Percentiles rank a stretch among this genome's conserved stretches.
phyloP scores from a whole-genome alignment of 2,113 vertebrate genomes.

The Esox niger region DNA sequence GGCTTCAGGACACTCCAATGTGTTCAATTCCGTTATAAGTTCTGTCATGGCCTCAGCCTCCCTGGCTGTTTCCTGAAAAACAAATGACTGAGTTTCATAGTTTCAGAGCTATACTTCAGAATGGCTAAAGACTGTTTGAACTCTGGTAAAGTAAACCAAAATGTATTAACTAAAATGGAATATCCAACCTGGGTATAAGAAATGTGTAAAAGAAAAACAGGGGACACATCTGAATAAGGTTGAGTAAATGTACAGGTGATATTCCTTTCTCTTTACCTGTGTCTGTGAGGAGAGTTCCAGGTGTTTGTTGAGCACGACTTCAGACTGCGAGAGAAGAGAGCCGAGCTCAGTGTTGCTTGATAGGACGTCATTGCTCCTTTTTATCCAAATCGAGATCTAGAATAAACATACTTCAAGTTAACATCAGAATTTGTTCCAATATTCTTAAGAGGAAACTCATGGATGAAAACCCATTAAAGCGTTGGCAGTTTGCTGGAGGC shows the following conservation, averaged over 20 bases:
- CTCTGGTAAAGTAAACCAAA: too few species aligned
- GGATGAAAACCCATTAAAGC: conserved; percentile 9
- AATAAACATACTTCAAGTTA: neutral
- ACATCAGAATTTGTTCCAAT: neutral
- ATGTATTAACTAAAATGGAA: too few species aligned
- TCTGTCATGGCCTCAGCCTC: conserved; percentile 70
- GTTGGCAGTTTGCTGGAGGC: neutral
- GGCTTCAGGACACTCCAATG: conserved; percentile 56
- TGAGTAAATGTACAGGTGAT: too few species aligned
- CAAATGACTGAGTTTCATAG: neutral
- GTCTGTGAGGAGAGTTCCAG: conserved; percentile 72
- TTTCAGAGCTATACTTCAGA: neutral
- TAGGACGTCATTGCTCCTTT: conserved; percentile 62
- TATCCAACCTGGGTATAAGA: too few species aligned
- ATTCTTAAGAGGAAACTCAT: neutral
- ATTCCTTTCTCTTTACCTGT: conserved; percentile 64
- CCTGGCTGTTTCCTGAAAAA: conserved; percentile 67
- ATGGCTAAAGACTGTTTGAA: neutral
- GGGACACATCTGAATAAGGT: too few species aligned
- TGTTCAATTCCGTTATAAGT: conserved; percentile 71
- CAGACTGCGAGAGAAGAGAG: conserved; percentile 62
- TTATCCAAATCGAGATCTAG: conserved; percentile 72
- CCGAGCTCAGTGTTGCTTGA: conserved; percentile 61
- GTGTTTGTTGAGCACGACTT: conserved; percentile 72
- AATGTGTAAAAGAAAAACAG: too few species aligned